Evolutionary conservation across 2,113 vertebrate genomes (phyloP).

Genomic region (Noturus placidus): DNA sequence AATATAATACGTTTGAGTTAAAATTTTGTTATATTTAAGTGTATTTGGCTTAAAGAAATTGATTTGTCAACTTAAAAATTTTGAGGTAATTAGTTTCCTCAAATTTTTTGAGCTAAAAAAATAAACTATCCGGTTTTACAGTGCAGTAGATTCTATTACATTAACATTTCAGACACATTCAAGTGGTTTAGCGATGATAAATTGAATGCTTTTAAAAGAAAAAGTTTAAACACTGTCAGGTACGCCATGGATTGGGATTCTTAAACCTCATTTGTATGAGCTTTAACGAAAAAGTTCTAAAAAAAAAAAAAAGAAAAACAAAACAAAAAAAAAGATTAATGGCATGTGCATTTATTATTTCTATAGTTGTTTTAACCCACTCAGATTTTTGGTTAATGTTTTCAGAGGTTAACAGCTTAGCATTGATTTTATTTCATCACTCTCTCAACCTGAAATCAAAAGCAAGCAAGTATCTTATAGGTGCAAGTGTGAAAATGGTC

Average conservation of each 20-base stretch:
- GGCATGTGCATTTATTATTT: background rate
- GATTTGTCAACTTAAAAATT: too few relatives aligned
- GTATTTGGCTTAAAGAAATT: too few relatives aligned
- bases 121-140: too few relatives aligned
- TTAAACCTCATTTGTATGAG: background rate
- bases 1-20: too few relatives aligned
- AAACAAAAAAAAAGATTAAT: background rate
- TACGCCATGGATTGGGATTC: background rate
- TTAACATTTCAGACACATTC: conserved; percentile 13
- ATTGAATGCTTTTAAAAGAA: background rate
- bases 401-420: background rate
- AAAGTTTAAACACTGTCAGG: background rate
- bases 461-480: background rate
- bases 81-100: too few relatives aligned
- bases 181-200: background rate
- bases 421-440: background rate
- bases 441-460: conserved; percentile 17
- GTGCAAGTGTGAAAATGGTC: background rate
- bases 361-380: background rate
- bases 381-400: background rate
- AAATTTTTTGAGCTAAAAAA: too few relatives aligned
- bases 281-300: background rate
- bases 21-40: too few relatives aligned
- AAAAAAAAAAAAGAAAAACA: background rate
- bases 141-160: background rate